phyloP scores from a whole-genome alignment of 1,140 invertebrate species.

The Microplitis mediator region DNA sequence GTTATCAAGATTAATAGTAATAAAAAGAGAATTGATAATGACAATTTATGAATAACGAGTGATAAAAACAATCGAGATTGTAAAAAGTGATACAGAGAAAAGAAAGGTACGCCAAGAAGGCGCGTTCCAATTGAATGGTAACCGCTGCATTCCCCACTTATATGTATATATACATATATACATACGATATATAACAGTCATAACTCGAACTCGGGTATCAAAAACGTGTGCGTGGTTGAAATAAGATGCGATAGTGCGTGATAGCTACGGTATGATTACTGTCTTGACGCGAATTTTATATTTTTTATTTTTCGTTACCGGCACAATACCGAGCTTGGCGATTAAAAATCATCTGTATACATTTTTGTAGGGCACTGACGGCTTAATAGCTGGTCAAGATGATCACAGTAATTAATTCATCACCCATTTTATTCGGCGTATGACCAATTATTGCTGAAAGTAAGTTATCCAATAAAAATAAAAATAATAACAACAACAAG shows the following conservation, averaged over 20 bases:
- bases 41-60: no score
- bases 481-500: no score
- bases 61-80: no score
- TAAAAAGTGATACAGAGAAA: no score
- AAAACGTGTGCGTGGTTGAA: constrained; percentile 32
- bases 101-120: no score
- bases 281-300: constrained; percentile 10
- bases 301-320: not conserved
- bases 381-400: not conserved
- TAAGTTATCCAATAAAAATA: not conserved
- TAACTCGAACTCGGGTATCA: constrained; percentile 6
- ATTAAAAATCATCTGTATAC: not conserved
- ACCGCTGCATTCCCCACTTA: no score
- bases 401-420: not conserved
- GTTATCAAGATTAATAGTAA: no score
- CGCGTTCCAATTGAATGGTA: no score
- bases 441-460: constrained; percentile 26
- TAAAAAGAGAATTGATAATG: no score
- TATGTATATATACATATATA: no score
- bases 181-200: not conserved
- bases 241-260: constrained; percentile 34
- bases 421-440: not conserved
- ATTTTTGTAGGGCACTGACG: not conserved
- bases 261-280: constrained; percentile 24
- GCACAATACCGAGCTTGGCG: not conserved